Evolutionary conservation across 1,140 invertebrate genomes (phyloP).

Genomic region (Scaptomyza hsui): DNA sequence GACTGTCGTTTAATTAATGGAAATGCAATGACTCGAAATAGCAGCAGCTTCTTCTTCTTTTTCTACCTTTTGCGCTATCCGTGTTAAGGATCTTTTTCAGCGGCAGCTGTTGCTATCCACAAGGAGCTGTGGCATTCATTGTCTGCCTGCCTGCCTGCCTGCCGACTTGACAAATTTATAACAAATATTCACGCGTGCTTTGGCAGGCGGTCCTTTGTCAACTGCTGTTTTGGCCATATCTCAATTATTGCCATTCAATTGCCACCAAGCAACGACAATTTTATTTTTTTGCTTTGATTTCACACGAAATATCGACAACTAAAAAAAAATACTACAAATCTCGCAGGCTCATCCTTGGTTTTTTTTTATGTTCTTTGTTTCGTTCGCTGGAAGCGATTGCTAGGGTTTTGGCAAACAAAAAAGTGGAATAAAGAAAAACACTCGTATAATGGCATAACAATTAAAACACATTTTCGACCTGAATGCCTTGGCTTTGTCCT

Average conservation of each 20-base stretch:
- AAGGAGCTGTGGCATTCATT: constrained; percentile 16
- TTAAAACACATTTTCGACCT: constrained; percentile 76
- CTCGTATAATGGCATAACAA: constrained; percentile 58
- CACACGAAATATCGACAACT: constrained; percentile 43
- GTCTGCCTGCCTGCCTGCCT: constrained; percentile 19
- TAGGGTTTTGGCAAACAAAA: constrained; percentile 63
- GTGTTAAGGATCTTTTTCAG: constrained; percentile 40
- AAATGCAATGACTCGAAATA: constrained; percentile 74
- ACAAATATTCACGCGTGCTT: constrained; percentile 82
- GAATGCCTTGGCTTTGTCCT: constrained; percentile 49
- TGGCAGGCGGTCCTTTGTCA: constrained; percentile 70
- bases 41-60: constrained; percentile 32
- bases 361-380: constrained; percentile 39
- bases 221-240: constrained; percentile 26
- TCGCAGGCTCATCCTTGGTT: constrained; percentile 10
- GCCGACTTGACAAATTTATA: constrained; percentile 74
- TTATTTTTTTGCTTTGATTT: constrained; percentile 56
- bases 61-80: constrained; percentile 48
- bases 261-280: constrained; percentile 54
- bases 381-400: constrained; percentile 58
- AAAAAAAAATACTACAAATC: constrained; percentile 11
- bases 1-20: constrained; percentile 71
- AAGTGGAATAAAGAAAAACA: constrained; percentile 52
- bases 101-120: constrained; percentile 33
- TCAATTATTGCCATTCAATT: constrained; percentile 77